Evolutionary conservation across 2,888 invertebrate genomes (phyloP).

Genomic region (Cryptocheilus praepositus): DNA sequence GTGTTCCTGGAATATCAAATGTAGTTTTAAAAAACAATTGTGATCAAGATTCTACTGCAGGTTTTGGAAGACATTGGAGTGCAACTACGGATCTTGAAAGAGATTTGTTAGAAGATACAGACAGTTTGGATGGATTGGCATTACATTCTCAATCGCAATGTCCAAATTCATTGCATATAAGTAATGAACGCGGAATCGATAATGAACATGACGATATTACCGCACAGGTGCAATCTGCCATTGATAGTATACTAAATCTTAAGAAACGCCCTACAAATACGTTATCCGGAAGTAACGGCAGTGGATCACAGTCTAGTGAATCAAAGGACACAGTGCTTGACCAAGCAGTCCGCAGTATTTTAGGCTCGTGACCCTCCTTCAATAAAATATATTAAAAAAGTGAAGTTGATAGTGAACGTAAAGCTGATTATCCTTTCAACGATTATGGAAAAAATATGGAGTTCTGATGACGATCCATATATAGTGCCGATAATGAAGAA

Average conservation of each 20-base stretch:
- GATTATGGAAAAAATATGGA: slow-evolving; percentile 17
- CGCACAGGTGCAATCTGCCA: slow-evolving; percentile 87
- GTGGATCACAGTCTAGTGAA: slow-evolving; percentile 61
- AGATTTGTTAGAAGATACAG: slow-evolving; percentile 70
- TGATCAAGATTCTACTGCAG: slow-evolving; percentile 51
- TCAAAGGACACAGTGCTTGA: slow-evolving; percentile 70
- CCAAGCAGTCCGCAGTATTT: slow-evolving; percentile 72
- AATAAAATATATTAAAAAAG: slow-evolving; percentile 72
- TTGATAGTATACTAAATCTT: slow-evolving; percentile 86
- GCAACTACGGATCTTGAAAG: slow-evolving; percentile 70
- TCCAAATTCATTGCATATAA: slow-evolving; percentile 50
- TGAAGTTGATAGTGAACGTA: slow-evolving; percentile 56
- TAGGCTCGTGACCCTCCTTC: slow-evolving; percentile 74
- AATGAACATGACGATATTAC: slow-evolving; percentile 81
- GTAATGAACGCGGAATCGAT: slow-evolving; percentile 54
- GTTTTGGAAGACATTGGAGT: slow-evolving; percentile 61
- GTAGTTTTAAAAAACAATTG: slow-evolving; percentile 53
- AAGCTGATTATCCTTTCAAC: slow-evolving; percentile 39
- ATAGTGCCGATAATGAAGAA: slow-evolving; percentile 20
- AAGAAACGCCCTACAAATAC: slow-evolving; percentile 74
- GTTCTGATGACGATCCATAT: slow-evolving; percentile 33
- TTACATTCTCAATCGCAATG: slow-evolving; percentile 66
- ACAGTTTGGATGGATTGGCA: slow-evolving; percentile 69
- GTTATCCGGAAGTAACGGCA: slow-evolving; percentile 47
- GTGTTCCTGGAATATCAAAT: slow-evolving; percentile 48